phyloP scores from a whole-genome alignment of 2,113 vertebrate species.

The Ptyas mucosa region DNA sequence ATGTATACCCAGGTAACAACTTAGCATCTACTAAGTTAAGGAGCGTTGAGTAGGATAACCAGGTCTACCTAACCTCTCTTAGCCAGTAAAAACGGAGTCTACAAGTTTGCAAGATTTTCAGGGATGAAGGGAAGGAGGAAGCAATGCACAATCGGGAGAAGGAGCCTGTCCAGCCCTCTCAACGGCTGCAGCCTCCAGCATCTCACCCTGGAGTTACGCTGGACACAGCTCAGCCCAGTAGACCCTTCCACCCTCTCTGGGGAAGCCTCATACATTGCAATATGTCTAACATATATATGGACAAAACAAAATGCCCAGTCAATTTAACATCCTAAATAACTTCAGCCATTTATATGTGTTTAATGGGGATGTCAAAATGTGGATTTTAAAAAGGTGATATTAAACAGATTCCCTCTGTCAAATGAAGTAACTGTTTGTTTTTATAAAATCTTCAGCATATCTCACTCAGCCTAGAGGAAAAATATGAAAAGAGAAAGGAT shows the following conservation, averaged over 20 bases:
- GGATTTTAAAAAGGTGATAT: background rate
- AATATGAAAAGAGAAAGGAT: background rate
- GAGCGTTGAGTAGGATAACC: background rate
- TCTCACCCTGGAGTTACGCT: background rate
- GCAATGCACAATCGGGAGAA: background rate
- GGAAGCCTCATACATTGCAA: background rate
- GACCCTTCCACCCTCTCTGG: too few species aligned
- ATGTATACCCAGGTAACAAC: background rate
- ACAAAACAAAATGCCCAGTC: background rate
- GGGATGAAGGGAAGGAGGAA: background rate
- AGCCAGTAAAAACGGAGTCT: background rate
- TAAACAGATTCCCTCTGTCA: background rate
- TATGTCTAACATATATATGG: background rate
- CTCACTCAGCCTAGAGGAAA: too few species aligned
- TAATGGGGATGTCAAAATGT: background rate
- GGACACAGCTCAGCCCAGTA: background rate
- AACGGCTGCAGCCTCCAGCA: background rate
- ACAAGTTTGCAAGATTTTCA: background rate
- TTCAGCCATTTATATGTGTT: background rate
- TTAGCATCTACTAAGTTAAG: background rate
- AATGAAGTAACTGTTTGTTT: background rate
- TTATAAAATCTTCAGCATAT: background rate
- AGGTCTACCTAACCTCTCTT: background rate
- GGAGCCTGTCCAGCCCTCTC: background rate
- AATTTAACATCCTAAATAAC: background rate